Conservation (phyloP, 2,113 vertebrate genomes). For the Limanda limanda region DNA sequence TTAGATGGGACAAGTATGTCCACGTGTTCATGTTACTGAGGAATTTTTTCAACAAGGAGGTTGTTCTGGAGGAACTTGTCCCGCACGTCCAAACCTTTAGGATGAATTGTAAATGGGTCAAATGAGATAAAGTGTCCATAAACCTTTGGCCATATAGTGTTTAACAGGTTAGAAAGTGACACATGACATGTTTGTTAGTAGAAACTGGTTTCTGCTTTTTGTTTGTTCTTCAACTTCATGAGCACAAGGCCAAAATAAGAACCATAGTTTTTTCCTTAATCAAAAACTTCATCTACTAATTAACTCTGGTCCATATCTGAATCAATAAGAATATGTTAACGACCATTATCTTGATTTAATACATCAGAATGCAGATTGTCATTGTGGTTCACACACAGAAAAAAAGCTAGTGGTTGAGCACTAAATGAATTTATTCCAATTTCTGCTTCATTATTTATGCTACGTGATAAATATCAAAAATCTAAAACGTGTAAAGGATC, state of each 20-base stretch:
- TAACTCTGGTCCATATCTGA: not conserved
- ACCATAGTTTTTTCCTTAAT: not conserved
- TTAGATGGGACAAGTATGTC: too few relatives aligned
- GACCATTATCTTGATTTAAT: too few relatives aligned
- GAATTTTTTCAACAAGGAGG: too few relatives aligned
- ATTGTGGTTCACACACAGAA: too few relatives aligned
- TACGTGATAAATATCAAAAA: too few relatives aligned
- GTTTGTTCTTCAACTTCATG: conserved; percentile 8
- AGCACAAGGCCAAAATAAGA: not conserved
- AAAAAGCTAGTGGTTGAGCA: too few relatives aligned
- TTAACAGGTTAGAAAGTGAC: not conserved
- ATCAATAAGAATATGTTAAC: conserved; percentile 2
- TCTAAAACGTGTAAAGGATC: too few relatives aligned
- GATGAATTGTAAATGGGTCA: not conserved
- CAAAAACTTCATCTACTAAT: not conserved
- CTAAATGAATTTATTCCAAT: too few relatives aligned
- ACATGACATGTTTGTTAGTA: conserved; percentile 25
- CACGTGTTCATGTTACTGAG: too few relatives aligned
- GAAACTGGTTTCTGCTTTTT: conserved; percentile 25
- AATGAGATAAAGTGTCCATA: not conserved
- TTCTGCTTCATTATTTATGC: too few relatives aligned
- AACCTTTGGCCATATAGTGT: conserved; percentile 20
- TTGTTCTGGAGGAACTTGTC: not conserved
- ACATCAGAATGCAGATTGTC: too few relatives aligned
- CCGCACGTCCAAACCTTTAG: not conserved